Percentiles rank a stretch among this genome's conserved stretches.
These are phyloP conservation scores for Gymnoscopelus braueri DNA, from an alignment of 2,797 vertebrate genomes.

Conservation along the genomic window DNA sequence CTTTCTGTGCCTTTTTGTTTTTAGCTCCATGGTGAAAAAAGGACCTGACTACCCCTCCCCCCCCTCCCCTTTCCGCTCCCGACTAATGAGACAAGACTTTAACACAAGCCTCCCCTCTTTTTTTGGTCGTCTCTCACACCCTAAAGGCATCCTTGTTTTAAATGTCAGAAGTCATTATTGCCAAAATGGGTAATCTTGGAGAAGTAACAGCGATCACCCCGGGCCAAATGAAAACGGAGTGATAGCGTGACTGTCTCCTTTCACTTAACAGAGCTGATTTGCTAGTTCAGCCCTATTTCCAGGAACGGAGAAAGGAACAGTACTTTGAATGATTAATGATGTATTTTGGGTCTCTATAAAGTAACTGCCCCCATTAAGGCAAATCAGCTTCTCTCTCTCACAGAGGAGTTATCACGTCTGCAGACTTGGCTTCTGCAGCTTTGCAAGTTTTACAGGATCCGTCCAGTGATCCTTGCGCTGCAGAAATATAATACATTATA, in stretches of 20 bases:
- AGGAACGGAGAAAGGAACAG: too few species aligned
- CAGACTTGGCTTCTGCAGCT: too few species aligned
- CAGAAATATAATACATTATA: too few species aligned
- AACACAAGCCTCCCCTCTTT: constrained; percentile 45
- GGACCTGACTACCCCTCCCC: neutral
- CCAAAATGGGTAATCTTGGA: neutral
- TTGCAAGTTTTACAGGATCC: too few species aligned
- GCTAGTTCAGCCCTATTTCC: too few species aligned
- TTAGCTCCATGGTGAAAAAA: constrained; percentile 29
- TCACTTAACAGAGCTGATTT: neutral
- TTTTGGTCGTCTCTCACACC: constrained; percentile 18
- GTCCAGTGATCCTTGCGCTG: too few species aligned
- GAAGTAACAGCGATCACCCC: constrained; percentile 37
- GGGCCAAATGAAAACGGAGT: constrained; percentile 23
- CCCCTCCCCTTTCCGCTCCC: constrained; percentile 27
- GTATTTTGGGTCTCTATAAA: too few species aligned
- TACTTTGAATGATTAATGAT: too few species aligned
- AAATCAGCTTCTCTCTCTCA: neutral
- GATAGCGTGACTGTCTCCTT: constrained; percentile 20
- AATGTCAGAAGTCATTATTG: constrained; percentile 30
- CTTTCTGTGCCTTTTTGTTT: constrained; percentile 11
- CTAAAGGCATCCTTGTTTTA: constrained; percentile 25
- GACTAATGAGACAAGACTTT: constrained; percentile 47
- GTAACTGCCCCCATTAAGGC: too few species aligned
- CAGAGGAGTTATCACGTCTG: too few species aligned